phyloP scores from a whole-genome alignment of 1,140 invertebrate species.

The Copidosoma floridanum region DNA sequence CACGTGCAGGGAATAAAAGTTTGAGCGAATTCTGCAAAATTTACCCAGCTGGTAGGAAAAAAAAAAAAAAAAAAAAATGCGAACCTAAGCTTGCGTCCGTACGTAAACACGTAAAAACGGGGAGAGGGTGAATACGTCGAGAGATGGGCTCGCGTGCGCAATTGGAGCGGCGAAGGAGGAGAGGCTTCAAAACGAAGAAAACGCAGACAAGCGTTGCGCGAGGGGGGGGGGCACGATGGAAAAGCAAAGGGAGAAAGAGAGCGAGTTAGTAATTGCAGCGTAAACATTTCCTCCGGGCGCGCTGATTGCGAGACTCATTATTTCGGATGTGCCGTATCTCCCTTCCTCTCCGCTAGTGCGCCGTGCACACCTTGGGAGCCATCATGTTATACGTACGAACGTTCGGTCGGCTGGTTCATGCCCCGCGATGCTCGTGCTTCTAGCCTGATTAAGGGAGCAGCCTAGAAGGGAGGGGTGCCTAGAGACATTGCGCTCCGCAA shows the following conservation, averaged over 20 bases:
- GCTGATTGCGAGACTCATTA: slow-evolving; percentile 54
- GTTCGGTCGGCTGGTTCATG: too few species aligned
- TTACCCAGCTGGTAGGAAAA: too few species aligned
- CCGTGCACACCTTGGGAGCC: not conserved
- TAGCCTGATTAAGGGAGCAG: slow-evolving; percentile 1
- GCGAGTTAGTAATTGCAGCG: slow-evolving; percentile 43
- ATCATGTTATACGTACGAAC: too few species aligned
- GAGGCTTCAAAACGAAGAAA: not conserved
- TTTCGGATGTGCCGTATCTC: slow-evolving; percentile 37
- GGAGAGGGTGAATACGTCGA: slow-evolving; percentile 6
- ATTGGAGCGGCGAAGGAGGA: not conserved
- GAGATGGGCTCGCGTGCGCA: slow-evolving; percentile 19
- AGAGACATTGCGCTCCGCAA: slow-evolving; percentile 33
- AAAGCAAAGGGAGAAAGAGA: not conserved
- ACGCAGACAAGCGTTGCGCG: too few species aligned
- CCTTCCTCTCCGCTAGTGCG: too few species aligned
- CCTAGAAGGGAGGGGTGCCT: not conserved
- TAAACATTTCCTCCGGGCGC: slow-evolving; percentile 44
- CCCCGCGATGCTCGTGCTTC: too few species aligned
- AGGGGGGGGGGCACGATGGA: too few species aligned
- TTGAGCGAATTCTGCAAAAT: too few species aligned
- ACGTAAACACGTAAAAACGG: slow-evolving; percentile 4
- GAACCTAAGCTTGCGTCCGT: not conserved
- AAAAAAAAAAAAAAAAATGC: too few species aligned
- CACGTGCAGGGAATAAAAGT: too few species aligned